Base-by-base conservation (phyloP, 1,140 invertebrate species). In the Arctopsyche grandis region DNA sequence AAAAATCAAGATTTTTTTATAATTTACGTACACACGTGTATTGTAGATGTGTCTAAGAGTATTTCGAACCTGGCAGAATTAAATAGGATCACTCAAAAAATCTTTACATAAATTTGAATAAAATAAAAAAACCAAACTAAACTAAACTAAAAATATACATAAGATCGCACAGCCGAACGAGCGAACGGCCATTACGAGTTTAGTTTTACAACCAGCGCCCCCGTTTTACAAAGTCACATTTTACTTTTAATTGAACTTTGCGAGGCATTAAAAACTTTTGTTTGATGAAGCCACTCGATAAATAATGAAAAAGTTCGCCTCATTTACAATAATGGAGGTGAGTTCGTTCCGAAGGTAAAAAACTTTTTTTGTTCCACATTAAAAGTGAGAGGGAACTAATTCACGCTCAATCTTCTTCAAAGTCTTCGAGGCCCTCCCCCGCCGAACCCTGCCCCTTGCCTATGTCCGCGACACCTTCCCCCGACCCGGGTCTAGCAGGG, bases 171-270 rank as follows among this genome's bases (percentile, higher is more conserved):
- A 38, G 29, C 21, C 16, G 56, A n/a, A 21, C 14, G 56, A 60
- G 19, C 56, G 56, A 60, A 60, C 56, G 56, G 56, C 56, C 56
- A 60, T 60, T 60, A 60, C 56, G 56, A 21, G 21, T 16, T 60
- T 66, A 66, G 63, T 66, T 66, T 66, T 66, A 26, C 63, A 66
- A 21, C 56, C 63, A 22, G 21, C 24, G 21, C 24, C 12, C 16
- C 22, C 38, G 44, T 74, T 76, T 60, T 63, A 76, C 74, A 76
- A 76, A 76, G 74, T 76, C 74, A 66, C 74, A 76, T 76, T 76
- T 76, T 76, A 76, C 74, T 76, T 76, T 76, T 76, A 76, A 76
- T 76, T 76, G 74, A 76, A 76, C 74, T 76, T 76, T 76, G 56
- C 44, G 74, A 76, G 26, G 74, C 74, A 76, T 76, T 76, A 76